Evolutionary conservation across 2,888 invertebrate species (phyloP), one percentile per base, ranked within the genome.

Genomic region (Epinotia bilunana): DNA sequence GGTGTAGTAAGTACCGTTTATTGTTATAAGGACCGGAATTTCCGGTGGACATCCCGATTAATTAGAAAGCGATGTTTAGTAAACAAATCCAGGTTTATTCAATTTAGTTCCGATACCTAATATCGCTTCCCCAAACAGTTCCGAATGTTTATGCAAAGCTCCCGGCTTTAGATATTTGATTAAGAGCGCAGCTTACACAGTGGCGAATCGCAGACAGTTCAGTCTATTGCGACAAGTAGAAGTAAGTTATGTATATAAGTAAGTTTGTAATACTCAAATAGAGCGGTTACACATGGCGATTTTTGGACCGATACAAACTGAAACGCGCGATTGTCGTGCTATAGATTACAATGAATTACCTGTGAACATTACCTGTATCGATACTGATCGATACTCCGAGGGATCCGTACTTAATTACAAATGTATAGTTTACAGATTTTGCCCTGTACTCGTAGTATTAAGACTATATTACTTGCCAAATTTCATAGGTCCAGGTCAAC

Each of bases 81-180:
- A 75, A 75, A 75, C 75, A 75, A 72, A 75, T 67, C 75, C 67
- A 67, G 75, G 75, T 72, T 71, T 75, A 75, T 75, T 75, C 75
- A 71, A 72, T 75, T 75, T 75, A 72, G 72, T 72, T 75, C 74
- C 75, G 61, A 72, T 75, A 75, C 75, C 75, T 75, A 78, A 77
- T 77, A 79, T 78, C 74, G 77, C 63, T 77, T 76, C 71, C 65
- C 72, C 75, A 73, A 76, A 79, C 72, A 77, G 71, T 73, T 76
- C 70, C 58, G 70, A 77, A 73, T 78, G 78, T 79, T 78, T 79
- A 78, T 76, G 72, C 76, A 74, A 74, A 77, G 78, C 77, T 78
- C 76, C 78, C 77, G 75, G 75, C 72, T 74, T 76, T 74, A 77
- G 76, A 76, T 77, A 76, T 74, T 68, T 73, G 64, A 74, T 75